Percentiles rank a stretch among this genome's conserved stretches.
Conservation (phyloP, 2,888 invertebrate species). For the Ischnus inquisitorius region DNA sequence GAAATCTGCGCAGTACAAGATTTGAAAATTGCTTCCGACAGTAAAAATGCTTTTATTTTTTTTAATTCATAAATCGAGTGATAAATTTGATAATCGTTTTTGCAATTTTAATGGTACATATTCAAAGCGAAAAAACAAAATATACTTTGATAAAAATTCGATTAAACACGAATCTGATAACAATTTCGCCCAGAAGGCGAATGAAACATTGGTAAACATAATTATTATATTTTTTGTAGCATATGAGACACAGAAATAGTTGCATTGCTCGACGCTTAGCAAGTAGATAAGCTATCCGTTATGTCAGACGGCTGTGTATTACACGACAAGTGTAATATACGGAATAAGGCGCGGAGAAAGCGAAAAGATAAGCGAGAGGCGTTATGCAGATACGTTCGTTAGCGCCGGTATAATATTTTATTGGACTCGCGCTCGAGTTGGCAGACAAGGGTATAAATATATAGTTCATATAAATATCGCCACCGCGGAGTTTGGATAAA, state of each 20-base stretch:
- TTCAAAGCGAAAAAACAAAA: too few species aligned
- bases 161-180: too few species aligned
- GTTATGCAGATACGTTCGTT: slow-evolving; percentile 57
- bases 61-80: too few species aligned
- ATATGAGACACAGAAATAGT: neutral
- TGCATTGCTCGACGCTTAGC: neutral
- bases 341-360: neutral
- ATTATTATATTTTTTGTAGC: too few species aligned
- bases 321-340: neutral
- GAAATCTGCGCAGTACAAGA: neutral
- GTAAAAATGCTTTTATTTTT: neutral
- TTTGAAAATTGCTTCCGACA: too few species aligned
- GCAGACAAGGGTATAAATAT: slow-evolving; percentile 57
- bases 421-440: slow-evolving; percentile 20
- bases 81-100: too few species aligned
- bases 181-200: too few species aligned
- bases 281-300: slow-evolving; percentile 9
- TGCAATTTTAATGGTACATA: too few species aligned
- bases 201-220: too few species aligned
- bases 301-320: neutral
- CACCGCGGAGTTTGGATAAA: slow-evolving; percentile 27
- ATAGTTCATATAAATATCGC: slow-evolving; percentile 61
- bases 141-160: too few species aligned
- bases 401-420: slow-evolving; percentile 45
- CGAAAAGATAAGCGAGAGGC: neutral